Evolutionary conservation across 2,113 vertebrate species (phyloP), one percentile per base, ranked within the genome.

Genomic region (Lynx canadensis): DNA sequence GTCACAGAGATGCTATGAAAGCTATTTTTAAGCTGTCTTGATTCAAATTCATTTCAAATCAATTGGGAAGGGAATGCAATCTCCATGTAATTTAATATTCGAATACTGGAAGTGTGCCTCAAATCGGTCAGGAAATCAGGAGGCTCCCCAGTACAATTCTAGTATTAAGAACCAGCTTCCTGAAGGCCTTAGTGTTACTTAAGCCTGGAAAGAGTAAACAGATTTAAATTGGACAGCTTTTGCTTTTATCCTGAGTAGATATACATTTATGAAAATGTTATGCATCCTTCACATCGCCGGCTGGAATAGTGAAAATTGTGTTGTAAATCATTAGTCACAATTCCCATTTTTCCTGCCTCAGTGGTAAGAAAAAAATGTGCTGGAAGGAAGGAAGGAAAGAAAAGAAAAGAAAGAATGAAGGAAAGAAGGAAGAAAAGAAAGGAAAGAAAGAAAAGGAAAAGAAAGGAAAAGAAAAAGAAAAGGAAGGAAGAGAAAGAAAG

Each of bases 41-140:
- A 97, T 79, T 96, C 87, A 87, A 94, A 92, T 95, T 87, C 69
- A 92, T 88, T 96, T 92, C 83, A 69, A 93, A 89, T 96, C 88
- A 96, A 65, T 69, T 88, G 91, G 85, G 85, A 78, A 0, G 78
- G 84, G 85, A 68, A 82, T 36, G 90, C 25, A 82, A 33, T 78
- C 85, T 78, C 92, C 5, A 1, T 50, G 68, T 79, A 88, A 91
- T 29, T 95, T 91, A 92, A 91, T 93, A 94, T 36, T 84, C 69
- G 81, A 94, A 88, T 81, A 74, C 21, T 13, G 1, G 71, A 82
- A 90, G 73, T 31, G 33, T 50, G 73, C 60, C 71, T 91, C 65
- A 7, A 63, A 63, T 91, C 82, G 85, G 41, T 36, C 89, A 89
- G 85, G 94, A 93, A 68, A 57, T 7, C 0, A 1, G 55, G 57